phyloP scores from a whole-genome alignment of 2,888 invertebrate genomes.

The Chalcosyrphus nemorum region DNA sequence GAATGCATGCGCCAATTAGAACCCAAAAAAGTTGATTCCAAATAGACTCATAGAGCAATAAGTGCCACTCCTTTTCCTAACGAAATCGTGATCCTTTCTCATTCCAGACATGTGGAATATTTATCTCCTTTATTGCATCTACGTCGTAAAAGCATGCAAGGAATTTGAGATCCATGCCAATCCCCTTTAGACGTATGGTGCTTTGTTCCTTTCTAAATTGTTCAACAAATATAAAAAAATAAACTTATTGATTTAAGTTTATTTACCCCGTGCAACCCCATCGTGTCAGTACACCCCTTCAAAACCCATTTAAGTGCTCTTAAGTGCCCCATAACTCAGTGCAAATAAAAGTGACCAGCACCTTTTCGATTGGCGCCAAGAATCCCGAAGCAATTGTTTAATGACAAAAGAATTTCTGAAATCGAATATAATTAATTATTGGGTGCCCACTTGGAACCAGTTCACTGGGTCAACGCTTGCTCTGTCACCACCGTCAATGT shows the following conservation, averaged over 20 bases:
- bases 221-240: too few relatives aligned
- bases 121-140: background rate
- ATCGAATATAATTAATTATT: slow-evolving; percentile 1
- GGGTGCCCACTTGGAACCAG: slow-evolving; percentile 20
- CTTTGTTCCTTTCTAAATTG: background rate
- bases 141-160: background rate
- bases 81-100: background rate
- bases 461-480: slow-evolving; percentile 35
- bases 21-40: too few relatives aligned
- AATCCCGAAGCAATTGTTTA: background rate
- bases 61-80: too few relatives aligned
- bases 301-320: too few relatives aligned
- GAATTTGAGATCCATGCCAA: background rate
- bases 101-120: background rate
- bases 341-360: background rate
- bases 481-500: slow-evolving; percentile 16
- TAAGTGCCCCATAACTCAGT: background rate
- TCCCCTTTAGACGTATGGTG: background rate
- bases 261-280: too few relatives aligned
- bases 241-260: too few relatives aligned
- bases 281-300: too few relatives aligned
- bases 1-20: too few relatives aligned
- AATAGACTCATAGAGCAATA: too few relatives aligned
- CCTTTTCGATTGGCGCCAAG: background rate
- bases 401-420: slow-evolving; percentile 9